Evolutionary conservation across 2,797 vertebrate genomes (phyloP).

Genomic region (Chlorospingus semifuscus): DNA sequence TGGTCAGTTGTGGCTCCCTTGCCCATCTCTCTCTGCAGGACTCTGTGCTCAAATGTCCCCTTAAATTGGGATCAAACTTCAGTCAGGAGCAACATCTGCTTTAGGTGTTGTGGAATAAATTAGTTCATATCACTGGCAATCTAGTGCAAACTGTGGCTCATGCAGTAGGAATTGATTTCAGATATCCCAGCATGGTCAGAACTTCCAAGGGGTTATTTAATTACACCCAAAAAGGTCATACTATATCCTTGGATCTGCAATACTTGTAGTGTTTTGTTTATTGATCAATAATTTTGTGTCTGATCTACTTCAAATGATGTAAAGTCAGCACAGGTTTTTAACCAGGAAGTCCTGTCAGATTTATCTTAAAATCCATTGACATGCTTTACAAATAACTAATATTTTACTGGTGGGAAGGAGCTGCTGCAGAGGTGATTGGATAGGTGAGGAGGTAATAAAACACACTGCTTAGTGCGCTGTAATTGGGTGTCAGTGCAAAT

Average conservation of each 20-base stretch:
- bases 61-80: background rate
- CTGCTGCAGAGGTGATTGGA: slow-evolving; percentile 28
- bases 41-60: background rate
- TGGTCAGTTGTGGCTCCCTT: background rate
- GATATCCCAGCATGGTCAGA: background rate
- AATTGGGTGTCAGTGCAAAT: slow-evolving; percentile 67
- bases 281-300: background rate
- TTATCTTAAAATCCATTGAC: background rate
- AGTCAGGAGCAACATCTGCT: background rate
- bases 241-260: background rate
- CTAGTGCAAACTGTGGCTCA: background rate
- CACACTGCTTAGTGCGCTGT: slow-evolving; percentile 60
- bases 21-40: background rate
- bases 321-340: background rate
- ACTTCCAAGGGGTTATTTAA: background rate
- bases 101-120: background rate
- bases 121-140: background rate
- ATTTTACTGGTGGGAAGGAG: background rate
- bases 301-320: background rate
- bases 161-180: slow-evolving; percentile 1
- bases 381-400: background rate
- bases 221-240: slow-evolving; percentile 10
- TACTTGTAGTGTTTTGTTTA: slow-evolving; percentile 1
- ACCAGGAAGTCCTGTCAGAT: background rate
- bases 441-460: slow-evolving; percentile 60